Base-by-base conservation (phyloP, 2,797 vertebrate species). In the Psittacula derbiana region DNA sequence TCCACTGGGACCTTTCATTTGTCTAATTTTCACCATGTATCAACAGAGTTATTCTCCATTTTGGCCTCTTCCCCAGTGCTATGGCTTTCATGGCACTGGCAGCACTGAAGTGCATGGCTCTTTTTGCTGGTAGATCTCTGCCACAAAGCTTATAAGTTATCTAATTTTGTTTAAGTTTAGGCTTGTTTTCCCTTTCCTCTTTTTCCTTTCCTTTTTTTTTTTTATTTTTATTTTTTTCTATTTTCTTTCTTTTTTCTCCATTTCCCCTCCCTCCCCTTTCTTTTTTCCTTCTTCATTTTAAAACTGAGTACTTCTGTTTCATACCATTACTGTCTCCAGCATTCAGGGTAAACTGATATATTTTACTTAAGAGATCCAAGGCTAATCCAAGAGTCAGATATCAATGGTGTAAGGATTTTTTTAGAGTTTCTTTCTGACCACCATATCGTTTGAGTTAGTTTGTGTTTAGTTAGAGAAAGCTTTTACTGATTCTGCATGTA, bases 231-330 rank as follows among this genome's bases (percentile, higher is more conserved):
- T 10, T 15, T 13, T 69, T 30, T 15, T 17, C 27, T 10, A 38
- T 38, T 1, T 17, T 43, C 16, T 27, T n/a, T 1, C 18, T 9
- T 13, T 69, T 30, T 15, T 17, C 27, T 10, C 14, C 4, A 1
- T 43, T 38, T 38, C 43, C 11, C 17, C 11, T 21, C 20, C 20
- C n/a, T 13, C n/a, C 14, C 15, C 7, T 12, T n/a, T 17, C 15
- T n/a, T 66, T 44, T 66, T 55, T 60, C 21, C 27, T 31, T 28
- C 9, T 30, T 64, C 4, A 24, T 67, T 83, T 38, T 7, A 20
- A 12, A n/a, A 33, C 4, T 27, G 2, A 43, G 2, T 71, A 3
- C 3, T 84, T 72, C 16, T 70, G 2, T 60, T 96, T 83, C 8
- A 31, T 60, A 12, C 21, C 14, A 4, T 46, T 80, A 11, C 11